Conservation (phyloP, 2,113 vertebrate species). For the Notarius lentiginosus region DNA sequence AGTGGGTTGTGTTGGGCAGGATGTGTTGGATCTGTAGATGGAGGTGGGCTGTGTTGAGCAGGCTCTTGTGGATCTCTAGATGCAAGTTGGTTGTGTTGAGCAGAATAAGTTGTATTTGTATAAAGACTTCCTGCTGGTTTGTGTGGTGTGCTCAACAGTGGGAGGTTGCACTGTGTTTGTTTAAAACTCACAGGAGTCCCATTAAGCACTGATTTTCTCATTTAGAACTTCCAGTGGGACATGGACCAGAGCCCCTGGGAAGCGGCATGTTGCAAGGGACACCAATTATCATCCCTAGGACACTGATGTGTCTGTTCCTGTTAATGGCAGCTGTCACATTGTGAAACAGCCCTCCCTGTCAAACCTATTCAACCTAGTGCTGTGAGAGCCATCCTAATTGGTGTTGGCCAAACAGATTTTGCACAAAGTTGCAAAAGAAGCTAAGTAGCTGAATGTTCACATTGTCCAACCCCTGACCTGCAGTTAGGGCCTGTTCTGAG, state of each 20-base stretch:
- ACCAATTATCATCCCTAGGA: slow-evolving; percentile 77
- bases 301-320: slow-evolving; percentile 78
- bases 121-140: slow-evolving; percentile 68
- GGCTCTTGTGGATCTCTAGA: slow-evolving; percentile 17
- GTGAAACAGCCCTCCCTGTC: slow-evolving; percentile 75
- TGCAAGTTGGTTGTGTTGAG: slow-evolving; percentile 4
- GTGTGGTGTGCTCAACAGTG: slow-evolving; percentile 74
- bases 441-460: slow-evolving; percentile 85
- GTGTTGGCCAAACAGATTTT: slow-evolving; percentile 85
- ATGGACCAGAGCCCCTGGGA: slow-evolving; percentile 77
- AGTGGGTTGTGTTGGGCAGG: neutral
- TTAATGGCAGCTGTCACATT: slow-evolving; percentile 77
- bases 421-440: slow-evolving; percentile 82
- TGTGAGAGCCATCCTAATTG: slow-evolving; percentile 80
- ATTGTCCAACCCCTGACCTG: slow-evolving; percentile 82
- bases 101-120: slow-evolving; percentile 16
- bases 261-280: slow-evolving; percentile 81
- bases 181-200: slow-evolving; percentile 78
- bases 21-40: neutral
- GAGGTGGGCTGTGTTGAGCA: neutral
- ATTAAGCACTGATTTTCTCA: slow-evolving; percentile 79
- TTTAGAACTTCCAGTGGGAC: slow-evolving; percentile 78
- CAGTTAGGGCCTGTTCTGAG: slow-evolving; percentile 66
- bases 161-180: slow-evolving; percentile 78
- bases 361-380: slow-evolving; percentile 76